Evolutionary conservation across 1,140 invertebrate genomes (phyloP).

Genomic region (Hycleus phaleratus): DNA sequence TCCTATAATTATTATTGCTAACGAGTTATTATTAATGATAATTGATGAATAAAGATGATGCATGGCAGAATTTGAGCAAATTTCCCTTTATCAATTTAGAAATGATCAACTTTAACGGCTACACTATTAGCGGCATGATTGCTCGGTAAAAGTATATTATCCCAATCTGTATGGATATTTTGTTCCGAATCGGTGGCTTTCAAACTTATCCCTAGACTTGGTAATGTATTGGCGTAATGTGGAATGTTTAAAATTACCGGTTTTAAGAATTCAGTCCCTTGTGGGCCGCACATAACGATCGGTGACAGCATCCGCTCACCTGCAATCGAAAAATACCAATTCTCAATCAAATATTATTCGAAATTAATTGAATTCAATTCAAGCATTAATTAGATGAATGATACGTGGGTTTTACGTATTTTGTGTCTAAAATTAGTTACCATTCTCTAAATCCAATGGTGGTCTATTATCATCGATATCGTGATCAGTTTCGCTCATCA

Average conservation of each 20-base stretch:
- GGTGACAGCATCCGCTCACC: conserved; percentile 89
- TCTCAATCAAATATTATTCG: background rate
- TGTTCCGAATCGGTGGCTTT: conserved; percentile 75
- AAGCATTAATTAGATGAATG: background rate
- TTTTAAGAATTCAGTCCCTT: conserved; percentile 77
- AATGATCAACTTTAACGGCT: conserved; percentile 83
- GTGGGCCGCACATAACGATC: conserved; percentile 90
- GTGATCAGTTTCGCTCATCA: conserved; percentile 47
- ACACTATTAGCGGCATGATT: conserved; percentile 78
- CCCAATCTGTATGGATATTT: conserved; percentile 61
- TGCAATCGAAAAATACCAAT: conserved; percentile 39
- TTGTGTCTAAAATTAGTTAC: conserved; percentile 44
- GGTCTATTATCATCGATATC: conserved; percentile 49
- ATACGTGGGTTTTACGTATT: background rate
- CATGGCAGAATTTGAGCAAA: background rate
- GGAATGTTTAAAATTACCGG: conserved; percentile 80
- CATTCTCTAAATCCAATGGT: conserved; percentile 80
- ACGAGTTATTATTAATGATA: too few relatives aligned
- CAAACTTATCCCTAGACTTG: conserved; percentile 59
- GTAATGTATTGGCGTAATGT: conserved; percentile 63
- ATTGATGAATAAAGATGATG: too few relatives aligned
- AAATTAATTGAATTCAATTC: background rate
- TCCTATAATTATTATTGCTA: too few relatives aligned
- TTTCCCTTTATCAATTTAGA: conserved; percentile 46
- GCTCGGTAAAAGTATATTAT: conserved; percentile 63